A percentile compares a stretch with the other conserved stretches of the same genome.
phyloP scores from a whole-genome alignment of 2,888 invertebrate species.

The Andrena haemorrhoa region DNA sequence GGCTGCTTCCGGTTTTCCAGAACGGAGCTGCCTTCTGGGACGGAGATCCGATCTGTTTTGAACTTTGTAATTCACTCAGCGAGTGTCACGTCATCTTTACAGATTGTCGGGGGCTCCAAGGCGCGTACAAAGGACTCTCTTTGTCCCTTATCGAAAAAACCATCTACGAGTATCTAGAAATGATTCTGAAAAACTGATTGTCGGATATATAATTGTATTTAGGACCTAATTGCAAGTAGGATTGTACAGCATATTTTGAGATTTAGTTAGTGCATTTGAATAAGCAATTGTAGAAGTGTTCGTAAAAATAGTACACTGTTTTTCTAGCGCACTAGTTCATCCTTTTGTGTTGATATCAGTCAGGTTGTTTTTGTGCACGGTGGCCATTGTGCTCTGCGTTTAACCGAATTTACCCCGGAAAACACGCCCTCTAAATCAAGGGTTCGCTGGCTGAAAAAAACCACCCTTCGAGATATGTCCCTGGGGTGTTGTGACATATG shows the following conservation, averaged over 20 bases:
- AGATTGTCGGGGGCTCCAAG: conserved; percentile 41
- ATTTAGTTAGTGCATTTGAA: no score
- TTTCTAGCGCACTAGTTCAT: neutral
- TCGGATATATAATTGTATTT: neutral
- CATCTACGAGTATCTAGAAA: conserved; percentile 20
- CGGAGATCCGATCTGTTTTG: conserved; percentile 66
- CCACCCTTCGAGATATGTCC: conserved; percentile 67
- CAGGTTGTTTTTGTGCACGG: conserved; percentile 20
- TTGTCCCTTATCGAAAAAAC: conserved; percentile 33
- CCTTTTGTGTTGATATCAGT: neutral
- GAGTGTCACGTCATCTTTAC: conserved; percentile 61
- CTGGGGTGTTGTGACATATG: conserved; percentile 68
- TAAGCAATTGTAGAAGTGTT: no score
- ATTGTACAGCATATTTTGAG: no score
- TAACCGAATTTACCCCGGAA: conserved; percentile 65
- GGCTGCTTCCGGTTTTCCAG: conserved; percentile 80
- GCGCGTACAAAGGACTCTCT: conserved; percentile 27
- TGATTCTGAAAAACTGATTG: conserved; percentile 2
- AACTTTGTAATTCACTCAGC: conserved; percentile 71
- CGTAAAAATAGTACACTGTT: no score
- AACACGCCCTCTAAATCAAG: conserved; percentile 73
- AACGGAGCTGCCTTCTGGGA: conserved; percentile 65
- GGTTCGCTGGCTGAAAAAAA: conserved; percentile 67
- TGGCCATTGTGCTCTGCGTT: conserved; percentile 66
- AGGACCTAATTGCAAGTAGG: no score